phyloP scores from a whole-genome alignment of 2,113 vertebrate genomes.

The Tachycineta bicolor region DNA sequence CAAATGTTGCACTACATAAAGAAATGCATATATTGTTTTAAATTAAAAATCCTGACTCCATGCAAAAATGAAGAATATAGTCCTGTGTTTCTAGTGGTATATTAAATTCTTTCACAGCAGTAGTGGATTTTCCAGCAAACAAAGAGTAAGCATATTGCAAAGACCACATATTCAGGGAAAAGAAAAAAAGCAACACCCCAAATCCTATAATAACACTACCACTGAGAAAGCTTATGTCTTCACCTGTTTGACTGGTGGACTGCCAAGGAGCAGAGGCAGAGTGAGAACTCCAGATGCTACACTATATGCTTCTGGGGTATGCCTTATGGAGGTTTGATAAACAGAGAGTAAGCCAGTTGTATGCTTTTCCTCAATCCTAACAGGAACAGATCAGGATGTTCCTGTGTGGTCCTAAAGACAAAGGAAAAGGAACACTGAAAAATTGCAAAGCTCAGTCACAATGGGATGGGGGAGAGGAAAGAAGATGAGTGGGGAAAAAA shows the following conservation, averaged over 20 bases:
- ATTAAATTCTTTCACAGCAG: not conserved
- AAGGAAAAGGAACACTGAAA: not conserved
- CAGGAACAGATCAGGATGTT: not conserved
- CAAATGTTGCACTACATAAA: not conserved
- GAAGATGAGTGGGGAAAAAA: not conserved
- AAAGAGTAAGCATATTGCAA: not conserved
- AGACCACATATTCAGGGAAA: not conserved
- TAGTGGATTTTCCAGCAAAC: not conserved
- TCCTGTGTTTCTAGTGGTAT: not conserved
- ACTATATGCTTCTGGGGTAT: rapidly evolving
- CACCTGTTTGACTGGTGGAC: not conserved
- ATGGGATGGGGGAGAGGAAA: not conserved
- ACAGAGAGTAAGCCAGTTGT: not conserved
- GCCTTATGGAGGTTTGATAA: not conserved
- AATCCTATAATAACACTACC: not conserved
- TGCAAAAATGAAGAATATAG: not conserved
- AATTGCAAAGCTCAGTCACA: not conserved
- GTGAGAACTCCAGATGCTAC: not conserved
- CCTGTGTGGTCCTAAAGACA: not conserved
- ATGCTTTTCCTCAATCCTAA: not conserved
- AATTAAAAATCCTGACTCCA: not conserved
- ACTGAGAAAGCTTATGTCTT: not conserved
- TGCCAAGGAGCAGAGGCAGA: not conserved
- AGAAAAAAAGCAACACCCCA: rapidly evolving
- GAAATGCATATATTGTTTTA: not conserved